Evolutionary conservation across 1,140 invertebrate species (phyloP).

Genomic region (Manduca sexta): DNA sequence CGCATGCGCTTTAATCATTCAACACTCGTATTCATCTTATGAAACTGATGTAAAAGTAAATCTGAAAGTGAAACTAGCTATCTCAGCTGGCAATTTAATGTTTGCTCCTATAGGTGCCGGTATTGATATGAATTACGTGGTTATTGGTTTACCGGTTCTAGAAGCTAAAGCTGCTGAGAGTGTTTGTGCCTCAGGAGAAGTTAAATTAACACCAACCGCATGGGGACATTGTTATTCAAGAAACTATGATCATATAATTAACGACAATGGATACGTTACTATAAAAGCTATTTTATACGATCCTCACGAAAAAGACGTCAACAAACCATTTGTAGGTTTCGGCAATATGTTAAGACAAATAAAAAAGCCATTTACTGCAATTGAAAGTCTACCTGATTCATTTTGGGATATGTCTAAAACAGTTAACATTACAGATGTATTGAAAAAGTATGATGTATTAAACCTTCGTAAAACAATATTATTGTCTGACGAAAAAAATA

Average conservation of each 20-base stretch:
- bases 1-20: conserved; percentile 78
- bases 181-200: conserved; percentile 69
- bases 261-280: conserved; percentile 47
- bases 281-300: conserved; percentile 62
- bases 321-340: conserved; percentile 55
- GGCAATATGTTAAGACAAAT: conserved; percentile 45
- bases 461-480: conserved; percentile 61
- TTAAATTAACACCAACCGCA: conserved; percentile 68
- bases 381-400: conserved; percentile 43
- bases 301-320: conserved; percentile 52
- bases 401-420: conserved; percentile 30
- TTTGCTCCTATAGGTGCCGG: conserved; percentile 57
- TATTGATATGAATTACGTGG: conserved; percentile 74
- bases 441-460: conserved; percentile 56
- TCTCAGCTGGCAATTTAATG: conserved; percentile 59
- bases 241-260: conserved; percentile 55
- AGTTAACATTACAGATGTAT: conserved; percentile 22
- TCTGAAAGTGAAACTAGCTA: conserved; percentile 71
- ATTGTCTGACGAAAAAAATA: conserved; percentile 56
- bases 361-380: conserved; percentile 40
- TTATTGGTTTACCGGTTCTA: conserved; percentile 76
- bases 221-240: conserved; percentile 70
- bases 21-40: conserved; percentile 75
- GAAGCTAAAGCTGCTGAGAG: conserved; percentile 75
- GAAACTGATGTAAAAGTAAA: conserved; percentile 78